Evolutionary conservation across 2,888 invertebrate species (phyloP), one percentile per base, ranked within the genome.

Genomic region (Drosophila quinaria): DNA sequence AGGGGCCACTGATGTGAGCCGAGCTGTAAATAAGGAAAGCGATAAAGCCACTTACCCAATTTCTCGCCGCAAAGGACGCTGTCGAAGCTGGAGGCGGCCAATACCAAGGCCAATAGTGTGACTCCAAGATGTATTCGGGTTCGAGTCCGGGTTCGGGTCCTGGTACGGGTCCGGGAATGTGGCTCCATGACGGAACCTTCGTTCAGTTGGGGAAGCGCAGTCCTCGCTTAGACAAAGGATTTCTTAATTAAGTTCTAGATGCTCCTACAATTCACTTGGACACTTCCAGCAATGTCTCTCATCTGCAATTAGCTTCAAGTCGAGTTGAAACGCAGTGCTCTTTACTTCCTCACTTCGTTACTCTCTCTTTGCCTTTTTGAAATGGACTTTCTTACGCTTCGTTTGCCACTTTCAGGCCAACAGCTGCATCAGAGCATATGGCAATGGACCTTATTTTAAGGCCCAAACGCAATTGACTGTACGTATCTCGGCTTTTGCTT

Each of bases 31-130:
- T 82, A 82, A 80, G 68, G 51, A 71, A 69, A 67, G 67, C 68
- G 71, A 81, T 78, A 81, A 76, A 81, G 81, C 73, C 62, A 90
- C 90, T 90, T 85, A 90, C 90, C 90, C 80, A 90, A 83, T 89
- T 90, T 90, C 70, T 90, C 90, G 80, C 90, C 90, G 74, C 90
- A 87, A 47, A 89, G 76, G 51, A 79, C 91, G 74, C 59, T 50
- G 71, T 74, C 80, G 61, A 90, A 67, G 25, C 25, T 5, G 50
- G 71, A 74, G 62, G 86, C 78, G 19, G 85, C 61, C 73, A 85
- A 87, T 68, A 90, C 44, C 68, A 90, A 59, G 51, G 74, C 50
- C 49, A 77, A 56, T 58, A 89, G 58, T 73, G 75, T 61, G 60
- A 79, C 52, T 59, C 62, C 72, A 60, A 67, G 55, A 33, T 47